Percentiles rank a stretch among this genome's conserved stretches.
phyloP scores from a whole-genome alignment of 1,140 invertebrate genomes.

The Argopecten irradians region DNA sequence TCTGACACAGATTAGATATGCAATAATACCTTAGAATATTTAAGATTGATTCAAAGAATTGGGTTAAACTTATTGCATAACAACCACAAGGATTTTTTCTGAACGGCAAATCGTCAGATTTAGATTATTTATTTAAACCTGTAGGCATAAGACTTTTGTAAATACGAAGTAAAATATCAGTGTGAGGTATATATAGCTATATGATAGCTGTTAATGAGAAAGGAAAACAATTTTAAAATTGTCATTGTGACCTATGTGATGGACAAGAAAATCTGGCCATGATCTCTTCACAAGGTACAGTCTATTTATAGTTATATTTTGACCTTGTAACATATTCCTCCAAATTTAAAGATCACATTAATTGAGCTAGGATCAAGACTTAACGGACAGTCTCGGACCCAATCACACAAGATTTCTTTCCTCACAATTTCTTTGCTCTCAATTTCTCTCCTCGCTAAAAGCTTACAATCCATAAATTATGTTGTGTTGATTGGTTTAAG shows the following conservation, averaged over 20 bases:
- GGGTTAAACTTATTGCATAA: too few relatives aligned
- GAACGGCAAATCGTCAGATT: too few relatives aligned
- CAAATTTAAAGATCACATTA: not conserved
- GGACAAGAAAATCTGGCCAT: not conserved
- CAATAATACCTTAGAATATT: too few relatives aligned
- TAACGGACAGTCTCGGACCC: not conserved
- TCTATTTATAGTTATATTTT: too few relatives aligned
- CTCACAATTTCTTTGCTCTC: not conserved
- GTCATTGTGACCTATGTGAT: not conserved
- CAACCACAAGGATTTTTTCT: too few relatives aligned
- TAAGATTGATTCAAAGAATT: too few relatives aligned
- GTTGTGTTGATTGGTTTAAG: not conserved
- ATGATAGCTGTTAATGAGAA: not conserved
- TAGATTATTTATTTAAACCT: too few relatives aligned
- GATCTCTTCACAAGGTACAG: not conserved
- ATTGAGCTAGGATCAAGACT: not conserved
- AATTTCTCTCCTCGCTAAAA: not conserved
- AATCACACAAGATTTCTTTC: not conserved
- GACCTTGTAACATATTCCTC: not conserved
- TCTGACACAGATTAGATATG: too few relatives aligned
- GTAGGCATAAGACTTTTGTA: too few relatives aligned
- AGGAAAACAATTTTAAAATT: not conserved
- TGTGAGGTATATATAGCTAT: too few relatives aligned
- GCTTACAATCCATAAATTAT: conserved; percentile 16
- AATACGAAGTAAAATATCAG: too few relatives aligned